phyloP scores from a whole-genome alignment of 2,888 invertebrate genomes.

The Parelbella ahira region DNA sequence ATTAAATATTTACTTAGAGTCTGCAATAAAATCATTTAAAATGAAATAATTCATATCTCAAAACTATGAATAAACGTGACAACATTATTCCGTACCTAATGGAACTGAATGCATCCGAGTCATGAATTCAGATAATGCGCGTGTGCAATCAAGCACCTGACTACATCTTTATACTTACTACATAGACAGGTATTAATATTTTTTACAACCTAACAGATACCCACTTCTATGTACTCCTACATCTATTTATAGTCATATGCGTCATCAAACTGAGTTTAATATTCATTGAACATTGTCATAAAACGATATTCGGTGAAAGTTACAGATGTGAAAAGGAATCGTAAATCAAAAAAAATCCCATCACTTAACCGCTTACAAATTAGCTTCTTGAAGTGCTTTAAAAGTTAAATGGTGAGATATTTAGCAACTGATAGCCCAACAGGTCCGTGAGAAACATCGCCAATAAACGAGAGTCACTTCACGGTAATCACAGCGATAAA shows the following conservation, averaged over 20 bases:
- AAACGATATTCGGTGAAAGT: too few species aligned
- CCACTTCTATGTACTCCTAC: too few species aligned
- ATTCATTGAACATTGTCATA: too few species aligned
- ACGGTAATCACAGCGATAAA: slow-evolving; percentile 14
- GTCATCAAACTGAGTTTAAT: too few species aligned
- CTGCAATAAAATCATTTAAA: slow-evolving; percentile 30
- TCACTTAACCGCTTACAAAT: slow-evolving; percentile 14
- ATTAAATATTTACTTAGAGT: slow-evolving; percentile 27
- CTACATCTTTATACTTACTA: slow-evolving; percentile 1
- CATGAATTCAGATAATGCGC: slow-evolving; percentile 29
- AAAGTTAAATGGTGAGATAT: slow-evolving; percentile 24
- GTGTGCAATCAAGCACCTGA: slow-evolving; percentile 36
- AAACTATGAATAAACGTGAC: slow-evolving; percentile 37
- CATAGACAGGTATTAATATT: too few species aligned
- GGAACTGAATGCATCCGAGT: slow-evolving; percentile 32
- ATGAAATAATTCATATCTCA: slow-evolving; percentile 26
- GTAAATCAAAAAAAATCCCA: slow-evolving; percentile 4
- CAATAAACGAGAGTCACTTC: slow-evolving; percentile 8
- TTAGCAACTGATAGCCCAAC: slow-evolving; percentile 21
- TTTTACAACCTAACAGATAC: too few species aligned
- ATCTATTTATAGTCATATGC: too few species aligned
- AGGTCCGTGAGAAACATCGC: slow-evolving; percentile 21
- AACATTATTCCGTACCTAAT: slow-evolving; percentile 30
- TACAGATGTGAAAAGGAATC: slow-evolving; percentile 5
- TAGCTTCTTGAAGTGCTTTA: slow-evolving; percentile 16